Evolutionary conservation across 1,140 invertebrate genomes (phyloP), one percentile per base, ranked within the genome.

Genomic region (Pseudomyrmex concolor): DNA sequence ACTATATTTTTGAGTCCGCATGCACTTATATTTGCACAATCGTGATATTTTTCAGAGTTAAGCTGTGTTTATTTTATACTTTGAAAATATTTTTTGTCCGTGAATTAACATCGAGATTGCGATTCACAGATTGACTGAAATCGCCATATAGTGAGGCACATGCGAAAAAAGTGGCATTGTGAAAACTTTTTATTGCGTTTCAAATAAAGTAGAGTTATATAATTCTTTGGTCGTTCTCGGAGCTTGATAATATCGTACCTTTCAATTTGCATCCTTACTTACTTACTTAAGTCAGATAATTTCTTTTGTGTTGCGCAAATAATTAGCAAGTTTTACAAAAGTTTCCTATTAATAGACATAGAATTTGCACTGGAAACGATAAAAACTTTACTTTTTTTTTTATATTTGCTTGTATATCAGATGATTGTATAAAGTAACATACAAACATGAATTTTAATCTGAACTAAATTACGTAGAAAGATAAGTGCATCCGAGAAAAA

Each of bases 141-240:
- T 50, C 43, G 15, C 43, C 12, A 12, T 48, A 51, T 51, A 12
- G 10, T 7, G 19, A 34, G 51, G 22, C 19, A 51, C 55, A 15
- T 51, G 48, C 25, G 9, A 57, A 68, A 25, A 17, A 45, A 57
- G 25, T 45, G 51, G 34, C 19, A 55, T 51, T 80, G 25, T 50
- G 45, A n/a, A 80, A 71, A 59, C 54, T 60, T 80, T 80, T 80
- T 80, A 70, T n/a, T 71, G 10, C 76, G 64, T 78, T 68, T 78
- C 51, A 78, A 68, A 34, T 15, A 15, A 3, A 59, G 7, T n/a
- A 13, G 19, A 43, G 13, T 2, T 70, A 78, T 59, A 78, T 59
- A 59, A 34, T 68, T 17, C n/a, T 19, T 17, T 4, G 3, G 2
- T 43, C 50, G 25, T 57, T 60, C 45, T 34, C 34, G 34, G 12